Base-by-base conservation (phyloP, 2,797 vertebrate species). In the Bradypus variegatus region DNA sequence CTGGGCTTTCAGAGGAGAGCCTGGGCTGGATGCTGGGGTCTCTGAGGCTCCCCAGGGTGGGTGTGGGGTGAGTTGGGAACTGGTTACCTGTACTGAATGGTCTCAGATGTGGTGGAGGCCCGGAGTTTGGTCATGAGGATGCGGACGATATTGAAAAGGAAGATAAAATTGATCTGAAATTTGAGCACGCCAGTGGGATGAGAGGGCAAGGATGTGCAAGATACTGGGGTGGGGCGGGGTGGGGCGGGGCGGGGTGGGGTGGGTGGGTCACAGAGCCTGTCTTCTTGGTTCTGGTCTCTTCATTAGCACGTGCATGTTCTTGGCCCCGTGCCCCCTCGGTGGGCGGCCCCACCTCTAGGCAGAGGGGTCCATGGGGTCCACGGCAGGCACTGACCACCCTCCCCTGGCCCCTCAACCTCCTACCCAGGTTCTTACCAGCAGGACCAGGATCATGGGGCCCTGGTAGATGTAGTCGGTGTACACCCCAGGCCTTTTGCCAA, bases 401-500 rank as follows among this genome's bases (percentile, higher is more conserved):
- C 13, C 55, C 41, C 77, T 16, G 29, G 25, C 36, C 73, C 53
- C 67, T 18, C 31, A 29, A 25, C 29, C 76, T 36, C 60, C n/a
- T 29, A 1, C 48, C 55, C 55, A 64, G 69, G 85, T 81, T 92
- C 98, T 98, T 96, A 99, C 99, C 98, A 99, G 97, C 23, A 99
- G 96, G 94, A 99, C 99, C 25, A 99, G 97, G 75, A 99, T 99
- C 98, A 99, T 99, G 88, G 99, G 98, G 3, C 98, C 98, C 94
- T 99, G 98, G 97, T 99, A 99, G 97, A 99, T 99, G 96, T 99
- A 99, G 96, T 99, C 98, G 0, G 98, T 99, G 93, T 98, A 99
- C 12, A 99, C 98, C 33, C 99, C 98, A 0, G 98, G 97, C 87
- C 97, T 96, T 97, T 99, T 99, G 94, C 98, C 98, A 95, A 99